A percentile compares a stretch with the other conserved stretches of the same genome.
Conservation (phyloP, 92 coral and sea anemone genomes). For the Epizoanthus illoricatus region DNA sequence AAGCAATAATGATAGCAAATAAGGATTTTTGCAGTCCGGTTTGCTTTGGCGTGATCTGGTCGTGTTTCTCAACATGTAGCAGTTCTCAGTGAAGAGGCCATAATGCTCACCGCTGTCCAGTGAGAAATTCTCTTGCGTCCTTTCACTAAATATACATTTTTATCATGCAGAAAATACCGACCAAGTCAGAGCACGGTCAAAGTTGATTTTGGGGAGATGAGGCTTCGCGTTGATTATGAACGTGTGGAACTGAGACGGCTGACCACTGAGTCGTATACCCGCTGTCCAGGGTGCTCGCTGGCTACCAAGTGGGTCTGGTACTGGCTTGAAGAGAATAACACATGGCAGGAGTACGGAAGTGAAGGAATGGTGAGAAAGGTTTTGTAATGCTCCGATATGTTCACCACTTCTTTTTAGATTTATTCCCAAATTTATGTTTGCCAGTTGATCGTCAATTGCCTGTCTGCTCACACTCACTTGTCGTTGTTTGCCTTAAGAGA, state of each 20-base stretch:
- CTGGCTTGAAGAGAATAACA: constrained; percentile 63
- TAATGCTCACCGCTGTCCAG: too few relatives aligned
- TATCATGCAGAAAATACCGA: constrained; percentile 2
- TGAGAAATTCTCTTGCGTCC: too few relatives aligned
- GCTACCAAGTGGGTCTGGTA: constrained; percentile 91
- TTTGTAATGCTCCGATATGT: too few relatives aligned
- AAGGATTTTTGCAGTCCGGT: too few relatives aligned
- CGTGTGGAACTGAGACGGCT: constrained; percentile 74
- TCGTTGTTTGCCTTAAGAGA: too few relatives aligned
- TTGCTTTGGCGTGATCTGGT: too few relatives aligned
- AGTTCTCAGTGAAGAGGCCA: too few relatives aligned
- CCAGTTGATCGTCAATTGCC: neutral
- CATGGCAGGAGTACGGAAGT: constrained; percentile 72
- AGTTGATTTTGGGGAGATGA: constrained; percentile 71
- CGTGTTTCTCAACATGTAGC: too few relatives aligned
- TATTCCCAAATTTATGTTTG: too few relatives aligned
- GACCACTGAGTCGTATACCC: constrained; percentile 68
- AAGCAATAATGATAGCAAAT: too few relatives aligned
- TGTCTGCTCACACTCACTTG: neutral
- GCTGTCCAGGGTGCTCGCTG: constrained; percentile 43
- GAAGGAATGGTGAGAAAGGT: constrained; percentile 13
- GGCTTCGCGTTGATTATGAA: constrained; percentile 57
- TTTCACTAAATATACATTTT: neutral
- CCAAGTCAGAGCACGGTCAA: constrained; percentile 30
- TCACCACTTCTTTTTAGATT: too few relatives aligned